A percentile compares a stretch with the other conserved stretches of the same genome.
phyloP scores from a whole-genome alignment of 37 sponge, comb jelly and placozoan genomes.

The Geodia barretti region DNA sequence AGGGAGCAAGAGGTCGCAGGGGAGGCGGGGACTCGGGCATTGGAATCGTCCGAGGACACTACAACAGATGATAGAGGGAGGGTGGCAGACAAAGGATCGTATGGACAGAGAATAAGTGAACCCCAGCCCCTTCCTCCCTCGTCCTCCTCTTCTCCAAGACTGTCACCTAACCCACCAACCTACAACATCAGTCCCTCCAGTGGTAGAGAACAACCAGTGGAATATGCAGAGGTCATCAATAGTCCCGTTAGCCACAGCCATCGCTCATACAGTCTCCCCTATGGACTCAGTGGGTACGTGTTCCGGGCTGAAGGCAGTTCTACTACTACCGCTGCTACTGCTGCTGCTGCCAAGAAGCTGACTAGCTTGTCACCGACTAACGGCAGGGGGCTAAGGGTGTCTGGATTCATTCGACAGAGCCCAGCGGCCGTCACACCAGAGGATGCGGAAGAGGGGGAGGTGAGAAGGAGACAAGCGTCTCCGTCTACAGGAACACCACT shows the following conservation, averaged over 20 bases:
- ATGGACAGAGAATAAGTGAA: not conserved
- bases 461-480: no score
- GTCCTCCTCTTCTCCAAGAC: not conserved
- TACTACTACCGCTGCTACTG: no score
- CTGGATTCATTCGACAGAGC: no score
- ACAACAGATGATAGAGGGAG: constrained; percentile 1
- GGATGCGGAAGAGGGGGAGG: not conserved
- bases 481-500: no score
- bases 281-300: not conserved
- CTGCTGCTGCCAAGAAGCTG: not conserved
- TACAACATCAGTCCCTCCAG: not conserved
- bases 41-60: no score
- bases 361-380: not conserved
- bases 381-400: no score
- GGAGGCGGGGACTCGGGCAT: constrained; percentile 15
- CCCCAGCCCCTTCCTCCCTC: not conserved
- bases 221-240: not conserved
- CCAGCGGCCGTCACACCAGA: not conserved
- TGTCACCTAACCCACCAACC: not conserved
- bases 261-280: not conserved
- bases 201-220: not conserved
- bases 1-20: constrained; percentile 17
- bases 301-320: not conserved
- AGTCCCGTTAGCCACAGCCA: not conserved
- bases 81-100: not conserved